Base-by-base conservation (phyloP, 2,797 vertebrate species). In the Chrysocyon brachyurus region DNA sequence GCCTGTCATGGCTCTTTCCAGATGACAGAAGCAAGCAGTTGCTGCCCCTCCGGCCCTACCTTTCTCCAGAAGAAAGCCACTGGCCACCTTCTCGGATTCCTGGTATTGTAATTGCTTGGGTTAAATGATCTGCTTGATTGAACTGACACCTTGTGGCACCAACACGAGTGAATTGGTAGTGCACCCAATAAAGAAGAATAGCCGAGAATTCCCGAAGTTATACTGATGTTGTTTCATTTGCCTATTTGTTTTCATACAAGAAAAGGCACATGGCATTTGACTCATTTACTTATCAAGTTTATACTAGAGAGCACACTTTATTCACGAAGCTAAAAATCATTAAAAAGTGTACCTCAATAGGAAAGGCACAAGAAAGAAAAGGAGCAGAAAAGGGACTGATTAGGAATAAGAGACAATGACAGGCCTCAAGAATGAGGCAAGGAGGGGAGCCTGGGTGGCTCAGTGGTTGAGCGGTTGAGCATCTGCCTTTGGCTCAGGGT, bases 131-230 rank as follows among this genome's bases (percentile, higher is more conserved):
- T 12, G 88, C 46, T 88, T 91, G 89, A 64, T 84, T 89, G 75
- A 56, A 89, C 72, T 92, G 94, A 90, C 90, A 94, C 22, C 91
- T 91, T 77, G 91, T 96, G 95, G 96, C 68, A 15, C 10, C 3
- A 90, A 21, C 16, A 46, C 66, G 12, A 19, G 24, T 59, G 72
- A 54, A 14, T 87, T 90, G 63, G 57, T 22, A 12, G 66, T 46
- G 6, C 17, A 31, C 4, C 56, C 22, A 15, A 9, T 75, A 33
- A 92, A 81, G 66, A 2, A 21, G 40, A 83, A 64, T 9, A 33
- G 28, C n/a, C 7, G 40, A 96, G 33, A 61, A 59, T 56, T 85
- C 57, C 40, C 83, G 10, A 82, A 78, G 28, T 64, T 59, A 5
- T 4, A 10, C 77, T 77, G 24, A 40, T 64, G 92, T 96, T 33